Evolutionary conservation across 37 sponge, comb jelly and placozoan genomes (phyloP).

Genomic region (Diacarnus erythraeanus): DNA sequence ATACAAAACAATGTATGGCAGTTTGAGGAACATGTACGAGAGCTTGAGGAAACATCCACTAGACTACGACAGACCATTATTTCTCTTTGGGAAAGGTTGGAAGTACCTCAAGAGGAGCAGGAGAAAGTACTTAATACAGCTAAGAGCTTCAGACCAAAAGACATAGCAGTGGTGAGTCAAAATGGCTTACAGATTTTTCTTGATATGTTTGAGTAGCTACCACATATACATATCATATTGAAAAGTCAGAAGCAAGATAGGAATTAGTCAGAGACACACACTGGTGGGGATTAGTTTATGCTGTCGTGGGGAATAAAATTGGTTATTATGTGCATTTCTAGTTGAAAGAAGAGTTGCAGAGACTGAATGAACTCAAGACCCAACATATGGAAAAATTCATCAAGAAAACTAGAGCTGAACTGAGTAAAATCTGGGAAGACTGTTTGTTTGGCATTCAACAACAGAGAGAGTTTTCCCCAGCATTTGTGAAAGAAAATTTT

Average conservation of each 20-base stretch:
- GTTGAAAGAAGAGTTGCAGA: slow-evolving; percentile 63
- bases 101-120: slow-evolving; percentile 45
- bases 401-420: slow-evolving; percentile 65
- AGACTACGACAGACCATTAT: slow-evolving; percentile 32
- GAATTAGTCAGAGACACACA: too few species aligned
- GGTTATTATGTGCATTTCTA: background rate
- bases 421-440: slow-evolving; percentile 76
- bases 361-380: slow-evolving; percentile 70
- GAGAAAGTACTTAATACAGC: background rate
- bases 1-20: slow-evolving; percentile 2
- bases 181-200: too few species aligned
- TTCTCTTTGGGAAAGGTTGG: slow-evolving; percentile 81
- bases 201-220: too few species aligned
- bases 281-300: background rate
- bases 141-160: background rate
- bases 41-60: slow-evolving; percentile 25
- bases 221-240: too few species aligned
- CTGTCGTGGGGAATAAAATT: background rate
- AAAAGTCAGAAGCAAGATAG: background rate
- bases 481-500: slow-evolving; percentile 27
- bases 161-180: slow-evolving; percentile 7
- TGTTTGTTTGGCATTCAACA: slow-evolving; percentile 74
- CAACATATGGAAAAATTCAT: slow-evolving; percentile 71
- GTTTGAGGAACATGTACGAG: slow-evolving; percentile 35
- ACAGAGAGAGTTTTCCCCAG: slow-evolving; percentile 66